Evolutionary conservation across 2,888 invertebrate genomes (phyloP).

Genomic region (Agonopterix arenella): DNA sequence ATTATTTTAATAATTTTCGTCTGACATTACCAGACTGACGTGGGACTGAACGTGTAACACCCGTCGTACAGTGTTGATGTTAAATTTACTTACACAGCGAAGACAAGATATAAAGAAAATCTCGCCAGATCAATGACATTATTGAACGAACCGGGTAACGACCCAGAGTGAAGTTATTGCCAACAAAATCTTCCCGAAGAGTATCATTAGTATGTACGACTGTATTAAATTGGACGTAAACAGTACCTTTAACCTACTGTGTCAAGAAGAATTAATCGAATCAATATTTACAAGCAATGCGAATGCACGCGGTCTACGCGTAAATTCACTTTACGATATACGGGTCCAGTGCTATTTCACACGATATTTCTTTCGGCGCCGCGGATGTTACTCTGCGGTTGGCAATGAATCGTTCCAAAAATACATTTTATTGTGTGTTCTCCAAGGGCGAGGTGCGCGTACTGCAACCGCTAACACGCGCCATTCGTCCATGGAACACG

Average conservation of each 20-base stretch:
- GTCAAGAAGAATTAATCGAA: conserved; percentile 5
- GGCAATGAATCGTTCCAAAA: conserved; percentile 68
- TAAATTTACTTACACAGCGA: too few relatives aligned
- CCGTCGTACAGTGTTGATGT: too few relatives aligned
- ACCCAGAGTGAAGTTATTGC: too few relatives aligned
- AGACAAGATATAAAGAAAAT: too few relatives aligned
- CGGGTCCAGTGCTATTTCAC: conserved; percentile 35
- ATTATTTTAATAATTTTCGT: too few relatives aligned
- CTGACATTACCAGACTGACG: too few relatives aligned
- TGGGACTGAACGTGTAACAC: too few relatives aligned
- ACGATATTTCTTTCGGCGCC: conserved; percentile 51
- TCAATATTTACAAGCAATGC: conserved; percentile 34
- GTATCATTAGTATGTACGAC: too few relatives aligned
- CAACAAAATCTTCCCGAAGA: too few relatives aligned
- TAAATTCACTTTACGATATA: conserved; percentile 41
- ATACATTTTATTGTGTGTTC: conserved; percentile 69
- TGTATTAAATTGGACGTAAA: too few relatives aligned
- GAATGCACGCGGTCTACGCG: conserved; percentile 25
- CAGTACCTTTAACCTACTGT: neutral
- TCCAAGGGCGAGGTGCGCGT: conserved; percentile 55
- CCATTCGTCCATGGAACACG: neutral
- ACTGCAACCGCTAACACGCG: conserved; percentile 16
- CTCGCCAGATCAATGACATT: too few relatives aligned
- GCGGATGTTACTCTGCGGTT: conserved; percentile 59
- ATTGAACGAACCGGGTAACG: too few relatives aligned